A percentile compares a stretch with the other conserved stretches of the same genome.
Evolutionary conservation across 2,888 invertebrate genomes (phyloP).

Genomic region (Sicus ferrugineus): DNA sequence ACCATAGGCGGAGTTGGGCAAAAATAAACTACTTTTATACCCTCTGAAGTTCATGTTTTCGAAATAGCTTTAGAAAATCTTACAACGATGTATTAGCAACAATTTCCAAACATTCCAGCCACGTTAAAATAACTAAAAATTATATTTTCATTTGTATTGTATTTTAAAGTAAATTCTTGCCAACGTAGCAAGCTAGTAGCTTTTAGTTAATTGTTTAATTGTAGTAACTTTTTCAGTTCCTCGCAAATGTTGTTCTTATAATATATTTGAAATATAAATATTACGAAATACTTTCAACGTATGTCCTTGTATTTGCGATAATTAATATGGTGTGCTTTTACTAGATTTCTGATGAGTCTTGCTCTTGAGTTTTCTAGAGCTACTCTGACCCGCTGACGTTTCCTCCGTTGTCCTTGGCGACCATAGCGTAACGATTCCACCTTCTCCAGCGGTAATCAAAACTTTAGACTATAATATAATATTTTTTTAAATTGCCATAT

Average conservation of each 20-base stretch:
- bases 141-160: not conserved
- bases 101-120: not conserved
- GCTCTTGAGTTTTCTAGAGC: conserved; percentile 41
- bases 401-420: conserved; percentile 47
- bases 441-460: conserved; percentile 77
- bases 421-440: conserved; percentile 76
- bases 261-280: not conserved
- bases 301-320: not conserved
- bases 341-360: conserved; percentile 44
- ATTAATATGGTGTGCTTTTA: conserved; percentile 49
- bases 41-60: no score
- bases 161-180: not conserved
- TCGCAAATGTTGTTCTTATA: not conserved
- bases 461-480: conserved; percentile 67
- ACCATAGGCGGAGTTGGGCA: conserved; percentile 67
- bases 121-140: not conserved
- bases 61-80: no score
- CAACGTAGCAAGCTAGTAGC: not conserved
- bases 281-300: not conserved
- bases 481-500: not conserved
- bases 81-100: not conserved
- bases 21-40: no score
- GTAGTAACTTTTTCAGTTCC: no score
- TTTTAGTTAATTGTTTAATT: no score
- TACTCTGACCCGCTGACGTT: not conserved